Base-by-base conservation (phyloP, 2,797 vertebrate genomes). In the Mormyrops attenuatus region DNA sequence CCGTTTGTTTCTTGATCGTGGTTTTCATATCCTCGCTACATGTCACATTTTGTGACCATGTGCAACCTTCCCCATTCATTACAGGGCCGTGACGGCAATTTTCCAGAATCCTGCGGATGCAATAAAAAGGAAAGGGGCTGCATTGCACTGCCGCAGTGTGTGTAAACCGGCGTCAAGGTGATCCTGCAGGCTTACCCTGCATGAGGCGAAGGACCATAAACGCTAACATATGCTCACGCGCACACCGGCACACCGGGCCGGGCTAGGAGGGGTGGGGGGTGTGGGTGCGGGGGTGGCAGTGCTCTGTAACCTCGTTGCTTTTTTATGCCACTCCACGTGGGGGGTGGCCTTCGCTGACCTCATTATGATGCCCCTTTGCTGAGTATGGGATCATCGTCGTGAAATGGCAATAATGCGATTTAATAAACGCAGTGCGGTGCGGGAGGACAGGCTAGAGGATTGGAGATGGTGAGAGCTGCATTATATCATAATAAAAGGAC, bases 361-460 rank as follows among this genome's bases (percentile, higher is more conserved):
- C 63, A 90, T 88, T 87, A 88, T 17, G 26, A 82, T 63, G 34
- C 77, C 63, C 85, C 85, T 17, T 90, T 49, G 47, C 52, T 15
- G 77, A 49, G 52, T 52, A 22, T 63, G 47, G 38, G 41, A 60
- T 52, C 34, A 66, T 90, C 41, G 22, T 49, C 15, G 69, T 38
- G 41, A 88, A 82, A 20, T 66, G 30, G 47, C 89, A 55, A 77
- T 47, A 20, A 73, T n/a, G 50, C 69, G 22, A 88, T 90, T 88
- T 90, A 88, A 88, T 90, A 87, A 60, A 82, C 85, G 7, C 53
- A 60, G 69, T 50, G 69, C 4, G 15, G 50, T 26, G 20, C 20
- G 41, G 30, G 66, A 84, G 52, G 26, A 82, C 55, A 22, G 86
- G 30, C 44, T 26, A 26, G 49, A 69, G 60, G 73, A 89, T 53